A percentile compares a stretch with the other conserved stretches of the same genome.
Evolutionary conservation across 2,888 invertebrate species (phyloP).

Genomic region (Cotesia congregata): DNA sequence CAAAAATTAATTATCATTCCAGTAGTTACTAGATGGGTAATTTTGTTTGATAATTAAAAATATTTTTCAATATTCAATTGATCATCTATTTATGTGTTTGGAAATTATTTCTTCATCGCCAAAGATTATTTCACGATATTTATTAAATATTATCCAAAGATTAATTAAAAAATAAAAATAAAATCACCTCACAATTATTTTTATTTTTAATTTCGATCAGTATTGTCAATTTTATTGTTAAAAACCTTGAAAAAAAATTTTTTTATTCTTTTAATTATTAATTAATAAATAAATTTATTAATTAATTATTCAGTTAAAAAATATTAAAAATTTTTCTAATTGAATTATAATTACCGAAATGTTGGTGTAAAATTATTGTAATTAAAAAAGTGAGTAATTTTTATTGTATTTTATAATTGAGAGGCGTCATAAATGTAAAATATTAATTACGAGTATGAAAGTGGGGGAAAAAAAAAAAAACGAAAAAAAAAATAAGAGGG

Average conservation of each 20-base stretch:
- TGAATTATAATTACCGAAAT: too few species aligned
- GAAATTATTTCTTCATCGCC: constrained; percentile 49
- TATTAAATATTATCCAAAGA: constrained; percentile 58
- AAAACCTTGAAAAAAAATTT: constrained; percentile 23
- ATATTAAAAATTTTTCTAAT: too few species aligned
- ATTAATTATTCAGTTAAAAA: too few species aligned
- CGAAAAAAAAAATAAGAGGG: not conserved
- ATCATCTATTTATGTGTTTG: constrained; percentile 14
- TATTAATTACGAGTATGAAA: not conserved
- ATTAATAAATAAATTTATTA: too few species aligned
- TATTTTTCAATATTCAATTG: constrained; percentile 24
- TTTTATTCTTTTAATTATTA: too few species aligned
- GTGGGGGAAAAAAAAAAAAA: not conserved
- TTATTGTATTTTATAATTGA: not conserved
- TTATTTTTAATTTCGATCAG: not conserved
- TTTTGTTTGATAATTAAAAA: constrained; percentile 3
- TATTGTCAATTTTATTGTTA: constrained; percentile 14
- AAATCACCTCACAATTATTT: constrained; percentile 37
- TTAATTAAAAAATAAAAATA: constrained; percentile 42
- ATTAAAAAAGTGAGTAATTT: not conserved
- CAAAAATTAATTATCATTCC: not conserved
- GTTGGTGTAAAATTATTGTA: not conserved
- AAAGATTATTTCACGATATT: constrained; percentile 52
- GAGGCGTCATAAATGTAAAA: not conserved
- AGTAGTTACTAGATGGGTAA: not conserved